Base-by-base conservation (phyloP, 2,888 invertebrate genomes). In the Ptychoptera albimana region DNA sequence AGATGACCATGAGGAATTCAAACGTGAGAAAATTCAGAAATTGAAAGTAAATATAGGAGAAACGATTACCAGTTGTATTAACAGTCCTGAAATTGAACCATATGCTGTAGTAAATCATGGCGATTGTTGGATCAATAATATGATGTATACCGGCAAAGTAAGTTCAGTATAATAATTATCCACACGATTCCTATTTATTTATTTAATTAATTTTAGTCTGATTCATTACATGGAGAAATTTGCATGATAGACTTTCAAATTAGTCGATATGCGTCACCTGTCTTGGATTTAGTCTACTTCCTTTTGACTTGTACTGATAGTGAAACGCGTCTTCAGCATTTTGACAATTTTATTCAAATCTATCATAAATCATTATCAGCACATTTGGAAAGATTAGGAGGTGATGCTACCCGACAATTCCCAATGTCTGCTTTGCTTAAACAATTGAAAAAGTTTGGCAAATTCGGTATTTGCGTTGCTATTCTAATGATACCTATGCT, bases 391-490 rank as follows among this genome's bases (percentile, higher is more conserved):
- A 39, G 35, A 14, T 29, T 49, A 5, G 46, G 47, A 11, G 37
- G 43, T 12, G 46, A 49, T 44, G 45, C 41, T 11, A 37, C 38
- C 8, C 34, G 40, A 12, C 32, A 42, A 39, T 49, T 49, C 32
- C 48, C 49, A 39, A 45, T 44, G 12, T 46, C 48, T 6, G 46
- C 44, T 8, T 42, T 49, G 5, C 9, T 44, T 15, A 29, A 42
- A 2, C 48, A 49, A 44, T 32, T 49, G 9, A 49, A 45, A 37
- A 31, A 14, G n/a, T 46, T 39, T 13, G 49, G 48, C 6, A 45
- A 46, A 38, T 44, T 43, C 34, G 49, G 45, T 8, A 10, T 48
- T 13, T 9, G 37, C 8, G 45, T 41, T 29, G 38, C 46, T 9
- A 6, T 42, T 4, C 32, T 46, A 8, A 15, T 45, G 10, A 32